A percentile compares a stretch with the other conserved stretches of the same genome.
Evolutionary conservation across 2,888 invertebrate species (phyloP).

Genomic region (Sphinx pinastri): DNA sequence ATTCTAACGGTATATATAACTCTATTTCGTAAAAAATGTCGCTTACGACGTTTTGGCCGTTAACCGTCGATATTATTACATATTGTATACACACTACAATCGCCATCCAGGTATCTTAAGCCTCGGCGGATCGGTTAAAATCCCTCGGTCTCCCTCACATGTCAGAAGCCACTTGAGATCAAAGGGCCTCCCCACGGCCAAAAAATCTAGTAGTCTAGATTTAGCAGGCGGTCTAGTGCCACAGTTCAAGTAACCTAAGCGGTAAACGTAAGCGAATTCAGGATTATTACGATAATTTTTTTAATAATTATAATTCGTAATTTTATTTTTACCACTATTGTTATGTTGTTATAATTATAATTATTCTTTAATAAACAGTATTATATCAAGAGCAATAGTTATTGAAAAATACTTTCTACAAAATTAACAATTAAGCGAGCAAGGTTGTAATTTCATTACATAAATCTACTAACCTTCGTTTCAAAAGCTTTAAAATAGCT

Average conservation of each 20-base stretch:
- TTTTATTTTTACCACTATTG: not conserved
- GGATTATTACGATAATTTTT: not conserved
- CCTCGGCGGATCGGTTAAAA: not conserved
- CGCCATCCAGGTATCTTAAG: not conserved
- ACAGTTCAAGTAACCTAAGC: not conserved
- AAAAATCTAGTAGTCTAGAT: not conserved
- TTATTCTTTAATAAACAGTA: no score
- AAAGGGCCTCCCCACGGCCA: not conserved
- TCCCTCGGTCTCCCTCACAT: not conserved
- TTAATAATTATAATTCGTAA: not conserved
- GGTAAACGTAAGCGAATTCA: not conserved
- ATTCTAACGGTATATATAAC: no score
- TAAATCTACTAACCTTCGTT: slow-evolving; percentile 4
- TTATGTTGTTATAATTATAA: no score
- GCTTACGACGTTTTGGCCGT: no score
- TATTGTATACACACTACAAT: no score
- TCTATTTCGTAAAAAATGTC: no score
- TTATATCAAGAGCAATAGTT: no score
- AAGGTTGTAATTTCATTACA: not conserved
- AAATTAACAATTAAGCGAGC: not conserved
- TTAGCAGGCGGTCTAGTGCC: not conserved
- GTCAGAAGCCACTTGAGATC: not conserved
- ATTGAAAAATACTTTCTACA: not conserved
- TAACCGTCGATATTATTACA: no score
- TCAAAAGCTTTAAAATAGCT: slow-evolving; percentile 12